Base-by-base conservation (phyloP, 2,888 invertebrate species). In the Macaria notata region DNA sequence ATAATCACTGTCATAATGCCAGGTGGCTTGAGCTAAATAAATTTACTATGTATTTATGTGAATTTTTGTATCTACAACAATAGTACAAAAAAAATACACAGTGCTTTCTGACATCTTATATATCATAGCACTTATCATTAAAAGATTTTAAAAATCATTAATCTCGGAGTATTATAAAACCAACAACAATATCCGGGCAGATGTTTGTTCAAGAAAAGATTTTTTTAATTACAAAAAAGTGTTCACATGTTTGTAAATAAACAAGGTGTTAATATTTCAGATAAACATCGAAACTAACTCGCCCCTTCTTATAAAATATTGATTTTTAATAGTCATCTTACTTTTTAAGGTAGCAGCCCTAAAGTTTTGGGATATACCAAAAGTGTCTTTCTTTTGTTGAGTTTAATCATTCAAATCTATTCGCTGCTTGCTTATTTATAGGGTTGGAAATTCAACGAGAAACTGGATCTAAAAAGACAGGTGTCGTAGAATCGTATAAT, bases 201-300 rank as follows among this genome's bases (percentile, higher is more conserved):
- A 86, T 88, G 87, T 77, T 19, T 72, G 78, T 59, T 54, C 56
- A 65, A 73, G 76, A 73, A 66, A 61, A 58, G 65, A 70, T 76
- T 79, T 70, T 76, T 78, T 71, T 68, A 41, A 72, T 75, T 75
- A 78, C 77, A 81, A 79, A 77, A 69, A 74, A 73, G 7, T 48
- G 73, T 68, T 72, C 74, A 69, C 69, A 19, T 19, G 19, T 76
- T 69, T 79, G 76, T 81, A 86, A 84, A 86, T 80, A 86, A 87
- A 90, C 89, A 88, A 89, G 88, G 90, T 88, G 91, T 90, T 90
- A 86, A 88, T 84, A 79, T 72, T 64, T 63, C 64, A 70, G 91
- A 90, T 89, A 86, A 76, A 71, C 63, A 90, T 90, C 88, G 59
- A 70, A 76, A 83, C 80, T 79, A 81, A 73, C 78, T 82, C 76